Evolutionary conservation across 2,113 vertebrate species (phyloP).

Genomic region (Lampris incognitus): DNA sequence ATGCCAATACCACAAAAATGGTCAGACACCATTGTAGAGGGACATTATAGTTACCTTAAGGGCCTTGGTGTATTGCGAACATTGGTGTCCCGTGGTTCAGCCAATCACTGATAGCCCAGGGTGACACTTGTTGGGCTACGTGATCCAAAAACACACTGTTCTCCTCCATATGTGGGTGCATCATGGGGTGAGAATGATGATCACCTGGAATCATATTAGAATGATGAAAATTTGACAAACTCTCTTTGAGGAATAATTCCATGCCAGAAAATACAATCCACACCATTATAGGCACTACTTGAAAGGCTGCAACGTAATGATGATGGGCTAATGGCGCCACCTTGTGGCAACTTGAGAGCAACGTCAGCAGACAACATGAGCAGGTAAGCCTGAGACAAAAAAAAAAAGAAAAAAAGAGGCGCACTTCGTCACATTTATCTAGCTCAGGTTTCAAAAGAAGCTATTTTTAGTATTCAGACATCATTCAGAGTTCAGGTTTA

Average conservation of each 20-base stretch:
- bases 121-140: not conserved
- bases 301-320: not conserved
- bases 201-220: not conserved
- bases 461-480: not conserved
- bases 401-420: no score
- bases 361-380: not conserved
- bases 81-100: no score
- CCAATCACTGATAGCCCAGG: not conserved
- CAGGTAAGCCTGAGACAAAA: not conserved
- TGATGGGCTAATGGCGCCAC: constrained; percentile 50
- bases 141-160: not conserved
- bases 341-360: constrained; percentile 44
- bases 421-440: no score
- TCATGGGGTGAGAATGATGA: not conserved
- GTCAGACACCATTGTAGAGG: not conserved
- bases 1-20: no score
- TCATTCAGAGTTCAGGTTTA: not conserved
- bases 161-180: not conserved
- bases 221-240: not conserved
- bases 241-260: not conserved
- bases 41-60: not conserved
- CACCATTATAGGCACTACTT: not conserved
- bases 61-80: not conserved
- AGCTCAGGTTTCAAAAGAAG: no score
- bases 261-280: not conserved